Evolutionary conservation across 30 jellyfish, hydroid and myxozoan species (phyloP).

Genomic region (Phacellophora camtschatica): DNA sequence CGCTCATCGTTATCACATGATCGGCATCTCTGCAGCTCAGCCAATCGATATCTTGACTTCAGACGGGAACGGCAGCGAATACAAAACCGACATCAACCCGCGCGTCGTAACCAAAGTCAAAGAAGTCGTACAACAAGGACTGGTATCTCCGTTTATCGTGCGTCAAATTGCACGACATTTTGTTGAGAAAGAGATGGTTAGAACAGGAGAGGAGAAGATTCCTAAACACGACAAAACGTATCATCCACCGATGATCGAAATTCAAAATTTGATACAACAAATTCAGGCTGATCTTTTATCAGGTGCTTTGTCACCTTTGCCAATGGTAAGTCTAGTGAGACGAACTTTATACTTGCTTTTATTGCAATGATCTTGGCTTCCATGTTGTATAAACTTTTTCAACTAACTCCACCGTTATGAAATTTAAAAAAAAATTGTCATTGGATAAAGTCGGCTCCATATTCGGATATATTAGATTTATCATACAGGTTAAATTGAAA

Average conservation of each 20-base stretch:
- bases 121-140: constrained; percentile 89
- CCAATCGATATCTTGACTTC: constrained; percentile 11
- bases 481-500: too few species aligned
- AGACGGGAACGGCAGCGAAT: constrained; percentile 32
- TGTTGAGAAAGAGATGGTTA: constrained; percentile 83
- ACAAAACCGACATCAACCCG: constrained; percentile 62
- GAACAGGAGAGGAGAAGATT: constrained; percentile 59
- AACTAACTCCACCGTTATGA: too few species aligned
- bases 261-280: constrained; percentile 84
- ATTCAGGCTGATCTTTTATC: constrained; percentile 80
- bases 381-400: too few species aligned
- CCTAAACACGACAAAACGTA: constrained; percentile 75
- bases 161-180: constrained; percentile 85
- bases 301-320: constrained; percentile 81
- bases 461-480: too few species aligned
- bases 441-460: too few species aligned
- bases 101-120: constrained; percentile 81
- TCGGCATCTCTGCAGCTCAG: constrained; percentile 54
- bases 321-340: constrained; percentile 64
- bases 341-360: too few species aligned
- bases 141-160: constrained; percentile 73
- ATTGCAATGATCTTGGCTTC: too few species aligned
- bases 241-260: constrained; percentile 91
- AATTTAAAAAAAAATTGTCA: too few species aligned
- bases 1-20: constrained; percentile 86